A percentile compares a stretch with the other conserved stretches of the same genome.
Evolutionary conservation across 2,113 vertebrate species (phyloP).

Genomic region (Asarcornis scutulata): DNA sequence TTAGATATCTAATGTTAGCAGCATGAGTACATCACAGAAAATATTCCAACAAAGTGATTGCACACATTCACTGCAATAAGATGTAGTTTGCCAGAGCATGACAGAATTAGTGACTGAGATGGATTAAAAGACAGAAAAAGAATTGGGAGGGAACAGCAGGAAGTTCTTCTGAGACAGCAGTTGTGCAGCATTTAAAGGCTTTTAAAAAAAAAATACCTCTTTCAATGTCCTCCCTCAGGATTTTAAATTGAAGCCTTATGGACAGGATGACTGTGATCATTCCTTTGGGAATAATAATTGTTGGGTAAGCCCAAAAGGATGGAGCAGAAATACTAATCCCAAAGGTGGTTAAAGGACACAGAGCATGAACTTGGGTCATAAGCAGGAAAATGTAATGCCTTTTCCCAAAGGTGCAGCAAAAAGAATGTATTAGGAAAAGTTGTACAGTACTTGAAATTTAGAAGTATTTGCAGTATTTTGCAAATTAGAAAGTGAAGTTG

Average conservation of each 20-base stretch:
- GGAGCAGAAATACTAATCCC: constrained; percentile 8
- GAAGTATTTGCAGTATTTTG: neutral
- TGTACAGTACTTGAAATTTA: neutral
- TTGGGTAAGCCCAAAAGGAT: neutral
- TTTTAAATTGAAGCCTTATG: constrained; percentile 46
- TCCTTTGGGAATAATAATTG: constrained; percentile 29
- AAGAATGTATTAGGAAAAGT: neutral
- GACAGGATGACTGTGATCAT: neutral
- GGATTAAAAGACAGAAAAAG: neutral
- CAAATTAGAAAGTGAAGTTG: neutral
- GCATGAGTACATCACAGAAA: neutral
- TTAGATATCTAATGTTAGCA: neutral
- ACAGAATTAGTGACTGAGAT: neutral
- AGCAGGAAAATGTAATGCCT: neutral
- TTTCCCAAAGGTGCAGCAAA: neutral
- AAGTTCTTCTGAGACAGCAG: neutral
- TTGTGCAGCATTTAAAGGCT: constrained; percentile 2
- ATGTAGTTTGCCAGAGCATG: neutral
- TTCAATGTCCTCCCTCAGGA: neutral
- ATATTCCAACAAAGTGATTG: neutral
- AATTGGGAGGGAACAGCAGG: neutral
- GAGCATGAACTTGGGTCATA: neutral
- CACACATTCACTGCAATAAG: neutral
- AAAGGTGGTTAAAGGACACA: constrained; percentile 12
- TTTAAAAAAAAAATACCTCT: constrained; percentile 44